Evolutionary conservation across 2,797 vertebrate species (phyloP).

Genomic region (Corythornis leucogaster): DNA sequence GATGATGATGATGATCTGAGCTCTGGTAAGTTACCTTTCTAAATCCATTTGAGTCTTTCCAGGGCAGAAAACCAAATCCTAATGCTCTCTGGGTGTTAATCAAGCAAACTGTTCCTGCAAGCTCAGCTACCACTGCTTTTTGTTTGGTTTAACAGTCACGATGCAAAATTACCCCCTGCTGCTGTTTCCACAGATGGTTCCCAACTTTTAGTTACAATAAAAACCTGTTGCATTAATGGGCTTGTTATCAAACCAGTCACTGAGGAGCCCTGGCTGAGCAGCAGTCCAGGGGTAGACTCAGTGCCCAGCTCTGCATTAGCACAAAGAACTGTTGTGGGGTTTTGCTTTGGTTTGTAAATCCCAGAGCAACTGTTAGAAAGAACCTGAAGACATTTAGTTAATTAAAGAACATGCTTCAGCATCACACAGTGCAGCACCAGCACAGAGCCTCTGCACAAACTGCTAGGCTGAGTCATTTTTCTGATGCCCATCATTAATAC

Average conservation of each 20-base stretch:
- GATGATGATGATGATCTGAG: background rate
- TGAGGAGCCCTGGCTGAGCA: background rate
- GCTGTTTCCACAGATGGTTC: background rate
- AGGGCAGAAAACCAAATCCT: background rate
- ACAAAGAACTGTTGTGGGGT: fast-evolving
- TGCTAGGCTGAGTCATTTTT: background rate
- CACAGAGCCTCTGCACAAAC: background rate
- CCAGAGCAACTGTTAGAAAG: background rate
- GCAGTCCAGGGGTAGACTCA: fast-evolving
- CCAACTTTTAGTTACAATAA: background rate
- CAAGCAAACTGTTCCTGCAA: background rate
- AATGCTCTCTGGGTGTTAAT: fast-evolving
- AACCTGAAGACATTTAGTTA: background rate
- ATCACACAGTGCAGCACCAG: background rate
- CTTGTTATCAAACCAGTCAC: background rate
- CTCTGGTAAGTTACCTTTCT: background rate
- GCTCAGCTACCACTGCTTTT: fast-evolving
- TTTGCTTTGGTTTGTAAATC: background rate
- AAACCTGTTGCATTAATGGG: fast-evolving
- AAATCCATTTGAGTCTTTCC: fast-evolving
- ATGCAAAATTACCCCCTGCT: fast-evolving
- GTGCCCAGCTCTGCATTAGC: background rate
- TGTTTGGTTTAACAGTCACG: fast-evolving
- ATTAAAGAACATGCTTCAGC: background rate
- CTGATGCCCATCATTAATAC: background rate